Evolutionary conservation across 2,113 vertebrate species (phyloP).

Genomic region (Nesospiza acunhae): DNA sequence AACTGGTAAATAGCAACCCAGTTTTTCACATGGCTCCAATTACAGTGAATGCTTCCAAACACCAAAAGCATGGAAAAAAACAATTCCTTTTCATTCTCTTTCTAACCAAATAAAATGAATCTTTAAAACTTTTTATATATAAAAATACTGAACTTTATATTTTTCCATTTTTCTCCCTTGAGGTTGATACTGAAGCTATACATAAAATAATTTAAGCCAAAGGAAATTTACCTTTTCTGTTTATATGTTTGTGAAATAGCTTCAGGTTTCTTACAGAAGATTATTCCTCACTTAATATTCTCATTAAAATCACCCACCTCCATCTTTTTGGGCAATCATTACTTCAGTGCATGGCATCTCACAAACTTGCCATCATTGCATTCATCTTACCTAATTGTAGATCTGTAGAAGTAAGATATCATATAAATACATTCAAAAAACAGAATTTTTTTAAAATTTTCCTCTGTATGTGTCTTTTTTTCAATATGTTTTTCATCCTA

Average conservation of each 20-base stretch:
- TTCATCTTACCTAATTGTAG: not conserved
- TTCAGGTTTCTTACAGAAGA: not conserved
- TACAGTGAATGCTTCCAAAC: conserved; percentile 33
- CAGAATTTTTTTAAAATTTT: not conserved
- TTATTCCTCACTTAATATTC: not conserved
- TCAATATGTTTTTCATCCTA: not conserved
- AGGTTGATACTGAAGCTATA: not conserved
- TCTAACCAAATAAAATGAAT: conserved; percentile 27
- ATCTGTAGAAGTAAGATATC: not conserved
- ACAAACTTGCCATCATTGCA: not conserved
- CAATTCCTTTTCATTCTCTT: not conserved
- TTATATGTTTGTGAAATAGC: not conserved
- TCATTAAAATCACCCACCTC: not conserved
- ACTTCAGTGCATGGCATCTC: not conserved
- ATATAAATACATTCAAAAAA: not conserved
- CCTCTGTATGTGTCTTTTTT: not conserved
- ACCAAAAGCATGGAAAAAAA: not conserved
- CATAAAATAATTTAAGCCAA: not conserved
- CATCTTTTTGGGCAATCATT: not conserved
- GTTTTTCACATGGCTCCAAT: conserved; percentile 47
- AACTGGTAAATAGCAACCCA: conserved; percentile 55
- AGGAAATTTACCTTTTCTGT: not conserved
- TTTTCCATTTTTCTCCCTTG: not conserved
- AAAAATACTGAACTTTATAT: not conserved
- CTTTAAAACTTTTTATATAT: not conserved